Percentiles rank a stretch among this genome's conserved stretches.
Evolutionary conservation across 2,113 vertebrate genomes (phyloP).

Genomic region (Rhinolophus ferrumequinum): DNA sequence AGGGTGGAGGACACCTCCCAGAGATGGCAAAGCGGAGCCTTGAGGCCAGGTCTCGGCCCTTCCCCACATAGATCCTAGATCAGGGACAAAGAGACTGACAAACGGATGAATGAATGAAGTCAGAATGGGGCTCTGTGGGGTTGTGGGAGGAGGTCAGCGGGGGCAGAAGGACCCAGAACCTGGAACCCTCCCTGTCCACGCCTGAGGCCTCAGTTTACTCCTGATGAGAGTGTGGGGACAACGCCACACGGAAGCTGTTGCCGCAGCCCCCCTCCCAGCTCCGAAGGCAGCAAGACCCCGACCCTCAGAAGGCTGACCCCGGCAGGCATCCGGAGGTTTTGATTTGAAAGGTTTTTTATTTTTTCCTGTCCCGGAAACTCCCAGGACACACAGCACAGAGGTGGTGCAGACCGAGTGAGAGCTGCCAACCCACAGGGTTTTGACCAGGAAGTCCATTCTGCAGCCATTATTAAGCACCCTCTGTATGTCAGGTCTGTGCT

Average conservation of each 20-base stretch:
- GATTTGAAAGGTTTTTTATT: not conserved
- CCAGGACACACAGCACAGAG: rapidly evolving
- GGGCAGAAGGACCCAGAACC: not conserved
- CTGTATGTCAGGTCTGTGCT: rapidly evolving
- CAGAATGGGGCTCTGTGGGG: not conserved
- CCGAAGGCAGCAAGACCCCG: rapidly evolving
- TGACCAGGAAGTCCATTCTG: rapidly evolving
- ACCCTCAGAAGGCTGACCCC: not conserved
- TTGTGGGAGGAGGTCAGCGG: rapidly evolving
- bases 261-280: not conserved
- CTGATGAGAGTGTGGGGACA: rapidly evolving
- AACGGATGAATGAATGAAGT: rapidly evolving
- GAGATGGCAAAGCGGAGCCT: not conserved
- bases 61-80: no score
- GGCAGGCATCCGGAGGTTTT: not conserved
- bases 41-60: not conserved
- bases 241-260: rapidly evolving
- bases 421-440: not conserved
- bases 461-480: not conserved
- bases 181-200: not conserved
- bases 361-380: not conserved
- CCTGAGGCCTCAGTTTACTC: not conserved
- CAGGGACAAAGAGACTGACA: no score
- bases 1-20: not conserved
- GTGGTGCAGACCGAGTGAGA: no score